Conservation (phyloP, 2,113 vertebrate species). For the Tiliqua scincoides region DNA sequence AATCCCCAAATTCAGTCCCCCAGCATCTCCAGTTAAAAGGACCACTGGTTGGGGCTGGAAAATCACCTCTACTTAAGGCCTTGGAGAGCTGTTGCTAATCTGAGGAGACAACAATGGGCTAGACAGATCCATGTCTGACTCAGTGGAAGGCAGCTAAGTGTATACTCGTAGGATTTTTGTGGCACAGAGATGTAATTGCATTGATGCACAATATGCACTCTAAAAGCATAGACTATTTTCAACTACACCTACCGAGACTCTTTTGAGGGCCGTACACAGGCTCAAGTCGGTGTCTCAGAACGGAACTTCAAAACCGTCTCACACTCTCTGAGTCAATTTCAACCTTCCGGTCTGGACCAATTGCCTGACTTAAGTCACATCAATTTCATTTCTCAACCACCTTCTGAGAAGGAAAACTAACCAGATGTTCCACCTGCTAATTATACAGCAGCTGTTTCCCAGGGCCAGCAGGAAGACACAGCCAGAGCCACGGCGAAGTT, state of each 20-base stretch:
- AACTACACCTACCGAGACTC: not conserved
- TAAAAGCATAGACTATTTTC: not conserved
- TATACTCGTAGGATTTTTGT: not conserved
- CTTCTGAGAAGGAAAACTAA: slow-evolving; percentile 57
- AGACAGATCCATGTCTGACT: not conserved
- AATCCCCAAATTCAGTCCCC: too few relatives aligned
- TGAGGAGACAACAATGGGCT: not conserved
- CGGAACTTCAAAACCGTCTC: not conserved
- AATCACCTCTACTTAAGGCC: too few relatives aligned
- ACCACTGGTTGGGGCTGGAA: too few relatives aligned
- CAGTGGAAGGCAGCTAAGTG: not conserved
- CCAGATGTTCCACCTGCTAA: slow-evolving; percentile 61
- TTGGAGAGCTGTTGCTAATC: too few relatives aligned
- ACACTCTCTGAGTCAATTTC: not conserved
- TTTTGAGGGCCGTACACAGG: not conserved
- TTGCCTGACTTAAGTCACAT: not conserved
- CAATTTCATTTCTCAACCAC: slow-evolving; percentile 63
- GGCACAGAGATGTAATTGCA: not conserved
- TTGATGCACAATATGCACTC: not conserved
- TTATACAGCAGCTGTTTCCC: slow-evolving; percentile 30
- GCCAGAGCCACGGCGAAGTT: not conserved
- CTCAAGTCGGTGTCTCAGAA: not conserved
- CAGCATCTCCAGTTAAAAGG: too few relatives aligned
- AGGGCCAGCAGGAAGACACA: not conserved
- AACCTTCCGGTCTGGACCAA: slow-evolving; percentile 49